A percentile compares a stretch with the other conserved stretches of the same genome.
Conservation (phyloP, 2,113 vertebrate species). For the Plectropomus leopardus region DNA sequence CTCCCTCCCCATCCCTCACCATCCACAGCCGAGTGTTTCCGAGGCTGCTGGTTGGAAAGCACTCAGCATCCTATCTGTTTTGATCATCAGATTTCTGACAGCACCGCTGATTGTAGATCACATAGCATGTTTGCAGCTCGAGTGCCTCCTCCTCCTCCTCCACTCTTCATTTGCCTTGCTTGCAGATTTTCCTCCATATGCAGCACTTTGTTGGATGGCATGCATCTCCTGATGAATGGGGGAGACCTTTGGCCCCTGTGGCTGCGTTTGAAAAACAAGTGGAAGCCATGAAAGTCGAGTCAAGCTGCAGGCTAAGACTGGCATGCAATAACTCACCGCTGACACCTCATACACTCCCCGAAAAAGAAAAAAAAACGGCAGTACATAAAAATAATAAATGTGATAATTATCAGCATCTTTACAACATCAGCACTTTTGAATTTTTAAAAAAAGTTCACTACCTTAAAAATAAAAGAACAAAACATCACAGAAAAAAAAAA, state of each 20-base stretch:
- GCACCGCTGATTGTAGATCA: slow-evolving; percentile 70
- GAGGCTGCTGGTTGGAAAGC: slow-evolving; percentile 42
- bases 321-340: slow-evolving; percentile 36
- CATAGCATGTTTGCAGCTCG: slow-evolving; percentile 58
- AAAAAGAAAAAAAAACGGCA: neutral
- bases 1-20: slow-evolving; percentile 2
- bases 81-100: slow-evolving; percentile 78
- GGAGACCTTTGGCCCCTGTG: slow-evolving; percentile 67
- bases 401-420: slow-evolving; percentile 10
- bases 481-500: slow-evolving; percentile 3
- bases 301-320: slow-evolving; percentile 46
- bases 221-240: slow-evolving; percentile 75
- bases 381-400: slow-evolving; percentile 1
- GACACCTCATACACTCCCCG: slow-evolving; percentile 2
- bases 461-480: slow-evolving; percentile 1
- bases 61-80: slow-evolving; percentile 57
- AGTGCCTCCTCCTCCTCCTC: neutral
- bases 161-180: slow-evolving; percentile 64
- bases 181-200: slow-evolving; percentile 77
- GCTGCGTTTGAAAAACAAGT: slow-evolving; percentile 66
- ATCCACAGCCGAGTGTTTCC: slow-evolving; percentile 45
- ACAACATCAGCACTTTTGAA: slow-evolving; percentile 2
- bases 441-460: neutral
- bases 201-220: slow-evolving; percentile 74
- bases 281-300: slow-evolving; percentile 40